These are phyloP conservation scores for Antitype chi DNA, from an alignment of 2,888 invertebrate species.

Conservation along the genomic window DNA sequence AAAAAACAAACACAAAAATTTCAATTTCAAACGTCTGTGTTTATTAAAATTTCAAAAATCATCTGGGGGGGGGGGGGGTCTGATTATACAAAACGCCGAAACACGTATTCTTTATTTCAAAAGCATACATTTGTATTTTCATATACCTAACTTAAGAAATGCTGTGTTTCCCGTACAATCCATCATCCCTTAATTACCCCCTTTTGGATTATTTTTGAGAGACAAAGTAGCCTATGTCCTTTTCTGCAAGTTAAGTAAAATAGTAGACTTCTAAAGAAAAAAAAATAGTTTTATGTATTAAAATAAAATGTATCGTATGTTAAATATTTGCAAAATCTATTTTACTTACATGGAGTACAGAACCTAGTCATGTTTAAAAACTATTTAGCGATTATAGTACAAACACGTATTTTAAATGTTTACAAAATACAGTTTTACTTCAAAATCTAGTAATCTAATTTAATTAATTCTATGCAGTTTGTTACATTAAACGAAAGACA, in stretches of 20 bases:
- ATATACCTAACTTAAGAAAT: background rate
- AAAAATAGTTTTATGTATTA: background rate
- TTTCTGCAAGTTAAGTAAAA: no score
- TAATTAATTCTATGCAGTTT: background rate
- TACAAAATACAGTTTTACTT: background rate
- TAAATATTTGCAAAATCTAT: conserved; percentile 7
- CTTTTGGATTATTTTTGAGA: background rate
- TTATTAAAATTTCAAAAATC: no score
- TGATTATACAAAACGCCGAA: background rate
- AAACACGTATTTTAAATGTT: background rate
- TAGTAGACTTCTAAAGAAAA: no score
- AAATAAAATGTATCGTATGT: background rate
- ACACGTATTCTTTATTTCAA: background rate
- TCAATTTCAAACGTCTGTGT: no score
- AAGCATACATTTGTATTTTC: background rate
- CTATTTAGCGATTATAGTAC: background rate
- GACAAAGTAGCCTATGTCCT: background rate
- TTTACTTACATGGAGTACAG: conserved; percentile 1
- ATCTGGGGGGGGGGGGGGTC: no score
- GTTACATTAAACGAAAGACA: background rate
- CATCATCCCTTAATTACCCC: background rate
- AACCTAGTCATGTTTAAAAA: background rate
- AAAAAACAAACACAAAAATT: background rate
- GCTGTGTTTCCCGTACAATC: background rate
- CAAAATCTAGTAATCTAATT: background rate